Evolutionary conservation across 2,113 vertebrate genomes (phyloP).

Genomic region (Pteropus alecto): DNA sequence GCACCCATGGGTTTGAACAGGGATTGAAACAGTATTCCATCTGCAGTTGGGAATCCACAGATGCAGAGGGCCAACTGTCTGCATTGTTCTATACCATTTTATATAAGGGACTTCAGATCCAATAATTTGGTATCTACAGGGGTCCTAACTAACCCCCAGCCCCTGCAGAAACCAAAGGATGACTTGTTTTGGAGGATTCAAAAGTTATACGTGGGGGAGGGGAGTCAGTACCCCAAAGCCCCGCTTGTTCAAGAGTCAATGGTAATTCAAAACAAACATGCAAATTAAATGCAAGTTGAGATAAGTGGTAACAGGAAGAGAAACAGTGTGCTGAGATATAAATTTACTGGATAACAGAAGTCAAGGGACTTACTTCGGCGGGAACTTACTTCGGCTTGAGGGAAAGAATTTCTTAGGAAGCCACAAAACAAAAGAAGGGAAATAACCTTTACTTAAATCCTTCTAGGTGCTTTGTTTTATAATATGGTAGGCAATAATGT

Average conservation of each 20-base stretch:
- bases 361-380: not conserved
- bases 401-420: not conserved
- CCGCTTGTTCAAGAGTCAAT: not conserved
- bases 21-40: not conserved
- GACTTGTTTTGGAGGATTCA: not conserved
- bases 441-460: not conserved
- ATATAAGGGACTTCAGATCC: not conserved
- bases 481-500: not conserved
- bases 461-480: not conserved
- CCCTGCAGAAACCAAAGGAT: not conserved
- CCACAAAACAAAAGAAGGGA: not conserved
- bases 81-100: not conserved
- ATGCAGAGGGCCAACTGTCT: not conserved
- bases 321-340: not conserved
- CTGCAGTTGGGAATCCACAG: not conserved
- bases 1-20: not conserved
- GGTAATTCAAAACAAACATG: not conserved
- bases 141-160: not conserved
- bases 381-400: not conserved
- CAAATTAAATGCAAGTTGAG: not conserved
- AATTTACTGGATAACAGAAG: not conserved
- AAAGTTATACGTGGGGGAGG: not conserved
- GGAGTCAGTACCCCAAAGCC: not conserved
- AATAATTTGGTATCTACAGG: not conserved
- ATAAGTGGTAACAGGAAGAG: not conserved